phyloP scores from a whole-genome alignment of 2,797 vertebrate species.

The Pangasius mekongensis region DNA sequence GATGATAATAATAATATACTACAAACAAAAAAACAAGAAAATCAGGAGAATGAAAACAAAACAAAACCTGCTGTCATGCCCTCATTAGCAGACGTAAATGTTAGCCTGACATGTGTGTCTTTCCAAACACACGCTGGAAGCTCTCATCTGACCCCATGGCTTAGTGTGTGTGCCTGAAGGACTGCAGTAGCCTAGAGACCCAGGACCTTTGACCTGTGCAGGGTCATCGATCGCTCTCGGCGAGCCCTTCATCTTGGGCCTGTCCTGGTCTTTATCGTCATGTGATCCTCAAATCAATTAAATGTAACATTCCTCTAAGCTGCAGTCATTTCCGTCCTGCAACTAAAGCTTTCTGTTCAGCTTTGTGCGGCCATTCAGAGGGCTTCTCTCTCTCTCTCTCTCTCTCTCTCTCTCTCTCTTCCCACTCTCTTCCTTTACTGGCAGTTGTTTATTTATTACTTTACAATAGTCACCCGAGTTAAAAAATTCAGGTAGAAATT shows the following conservation, averaged over 20 bases:
- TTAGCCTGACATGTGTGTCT: constrained; percentile 70
- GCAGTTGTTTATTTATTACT: not conserved
- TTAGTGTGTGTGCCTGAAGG: constrained; percentile 49
- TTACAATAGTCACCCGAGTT: not conserved
- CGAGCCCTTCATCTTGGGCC: constrained; percentile 56
- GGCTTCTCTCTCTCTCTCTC: constrained; percentile 27
- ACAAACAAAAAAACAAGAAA: constrained; percentile 43
- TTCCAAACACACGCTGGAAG: constrained; percentile 36
- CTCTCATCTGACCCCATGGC: constrained; percentile 36
- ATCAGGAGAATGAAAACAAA: not conserved
- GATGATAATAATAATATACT: not conserved
- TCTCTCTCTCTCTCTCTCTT: constrained; percentile 3
- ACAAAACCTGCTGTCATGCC: not conserved
- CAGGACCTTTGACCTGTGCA: constrained; percentile 65
- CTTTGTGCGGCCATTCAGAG: constrained; percentile 45
- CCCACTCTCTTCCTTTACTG: not conserved
- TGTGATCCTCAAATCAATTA: constrained; percentile 81
- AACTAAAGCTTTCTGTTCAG: constrained; percentile 40
- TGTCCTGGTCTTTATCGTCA: constrained; percentile 54
- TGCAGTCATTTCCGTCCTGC: constrained; percentile 77
- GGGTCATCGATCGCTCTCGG: constrained; percentile 55
- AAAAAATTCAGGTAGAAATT: not conserved
- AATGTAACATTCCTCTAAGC: constrained; percentile 82
- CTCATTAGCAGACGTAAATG: constrained; percentile 66
- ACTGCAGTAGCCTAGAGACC: constrained; percentile 72